A percentile compares a stretch with the other conserved stretches of the same genome.
phyloP scores from a whole-genome alignment of 2,888 invertebrate genomes.

The Parnassius mnemosyne region DNA sequence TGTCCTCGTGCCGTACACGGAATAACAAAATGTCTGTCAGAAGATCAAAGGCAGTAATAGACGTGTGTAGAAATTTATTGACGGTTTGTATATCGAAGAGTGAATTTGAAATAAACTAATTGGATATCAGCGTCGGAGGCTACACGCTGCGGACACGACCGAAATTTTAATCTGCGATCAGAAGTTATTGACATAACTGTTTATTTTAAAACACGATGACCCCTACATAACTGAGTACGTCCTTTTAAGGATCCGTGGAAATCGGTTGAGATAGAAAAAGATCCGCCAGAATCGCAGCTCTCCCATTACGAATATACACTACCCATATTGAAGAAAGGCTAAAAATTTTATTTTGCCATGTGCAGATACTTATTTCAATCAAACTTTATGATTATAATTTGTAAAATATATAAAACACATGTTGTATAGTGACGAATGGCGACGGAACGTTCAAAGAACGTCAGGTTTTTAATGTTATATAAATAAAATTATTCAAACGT shows the following conservation, averaged over 20 bases:
- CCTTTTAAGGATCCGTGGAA: neutral
- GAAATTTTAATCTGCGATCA: conserved; percentile 55
- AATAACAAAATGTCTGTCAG: conserved; percentile 69
- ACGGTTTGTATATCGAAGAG: conserved; percentile 58
- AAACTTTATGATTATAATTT: no score
- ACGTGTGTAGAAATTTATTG: conserved; percentile 76
- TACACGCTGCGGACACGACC: conserved; percentile 42
- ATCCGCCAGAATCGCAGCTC: no score
- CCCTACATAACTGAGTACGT: conserved; percentile 27
- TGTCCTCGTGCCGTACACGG: conserved; percentile 60
- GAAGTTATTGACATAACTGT: conserved; percentile 48
- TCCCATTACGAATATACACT: no score
- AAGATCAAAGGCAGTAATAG: conserved; percentile 77
- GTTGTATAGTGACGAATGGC: conserved; percentile 10
- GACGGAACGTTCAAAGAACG: conserved; percentile 23
- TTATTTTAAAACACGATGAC: conserved; percentile 40
- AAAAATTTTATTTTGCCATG: no score
- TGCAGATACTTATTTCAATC: no score
- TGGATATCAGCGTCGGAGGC: conserved; percentile 40
- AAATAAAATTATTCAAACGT: conserved; percentile 18
- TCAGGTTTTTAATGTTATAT: conserved; percentile 16
- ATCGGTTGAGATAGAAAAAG: neutral
- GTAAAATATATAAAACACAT: conserved; percentile 15
- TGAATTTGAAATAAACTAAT: conserved; percentile 61
- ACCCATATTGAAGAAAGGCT: no score